These are phyloP conservation scores for Scytalopus superciliaris DNA, from an alignment of 2,113 vertebrate species.

Conservation along the genomic window DNA sequence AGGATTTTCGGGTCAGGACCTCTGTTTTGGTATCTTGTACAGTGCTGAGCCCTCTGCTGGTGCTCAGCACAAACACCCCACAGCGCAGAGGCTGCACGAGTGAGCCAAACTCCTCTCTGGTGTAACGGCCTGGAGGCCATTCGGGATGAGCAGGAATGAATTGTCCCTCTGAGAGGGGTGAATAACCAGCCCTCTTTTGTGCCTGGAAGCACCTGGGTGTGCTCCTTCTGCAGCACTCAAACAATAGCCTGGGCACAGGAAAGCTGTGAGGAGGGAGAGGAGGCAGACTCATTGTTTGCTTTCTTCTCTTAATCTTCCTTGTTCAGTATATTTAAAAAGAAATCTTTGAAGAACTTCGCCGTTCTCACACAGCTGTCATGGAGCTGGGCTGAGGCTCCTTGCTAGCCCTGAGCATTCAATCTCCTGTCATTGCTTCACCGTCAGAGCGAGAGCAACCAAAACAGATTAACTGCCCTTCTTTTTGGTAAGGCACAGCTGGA, in stretches of 20 bases:
- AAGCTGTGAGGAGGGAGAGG: neutral
- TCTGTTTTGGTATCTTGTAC: neutral
- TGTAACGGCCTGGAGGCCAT: neutral
- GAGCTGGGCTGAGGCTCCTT: neutral
- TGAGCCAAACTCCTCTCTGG: neutral
- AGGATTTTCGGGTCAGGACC: neutral
- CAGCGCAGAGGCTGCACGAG: neutral
- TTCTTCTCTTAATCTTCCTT: neutral
- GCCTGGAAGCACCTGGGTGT: neutral
- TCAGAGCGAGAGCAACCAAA: neutral
- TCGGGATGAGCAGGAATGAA: neutral
- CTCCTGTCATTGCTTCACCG: neutral
- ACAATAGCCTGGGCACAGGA: neutral
- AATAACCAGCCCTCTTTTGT: neutral
- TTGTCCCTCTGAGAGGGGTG: neutral
- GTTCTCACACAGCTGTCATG: neutral
- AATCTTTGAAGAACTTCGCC: neutral
- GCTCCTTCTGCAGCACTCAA: neutral
- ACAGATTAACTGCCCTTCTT: neutral
- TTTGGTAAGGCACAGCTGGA: neutral
- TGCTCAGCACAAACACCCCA: neutral
- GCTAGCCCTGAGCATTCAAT: neutral
- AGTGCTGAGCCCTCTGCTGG: conserved; percentile 18
- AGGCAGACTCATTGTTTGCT: neutral
- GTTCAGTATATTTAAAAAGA: neutral